Evolutionary conservation across 2,888 invertebrate species (phyloP), one percentile per base, ranked within the genome.

Genomic region (Tetropium fuscum): DNA sequence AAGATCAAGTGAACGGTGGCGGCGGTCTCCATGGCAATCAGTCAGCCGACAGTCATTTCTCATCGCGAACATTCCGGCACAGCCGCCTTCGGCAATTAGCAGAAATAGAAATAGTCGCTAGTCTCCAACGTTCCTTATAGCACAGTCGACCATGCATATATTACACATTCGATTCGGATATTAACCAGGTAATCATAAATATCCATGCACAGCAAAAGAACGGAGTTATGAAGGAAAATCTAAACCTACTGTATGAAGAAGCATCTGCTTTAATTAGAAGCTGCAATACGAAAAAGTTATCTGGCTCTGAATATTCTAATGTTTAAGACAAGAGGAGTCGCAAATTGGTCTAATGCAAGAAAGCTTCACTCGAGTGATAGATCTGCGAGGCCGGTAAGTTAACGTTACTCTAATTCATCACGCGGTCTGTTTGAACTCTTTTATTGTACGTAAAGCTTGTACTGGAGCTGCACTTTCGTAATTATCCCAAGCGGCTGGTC

Each of bases 51-150:
- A 78, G 77, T 79, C 76, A 78, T 81, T 80, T 80, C 78, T 80
- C 80, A 80, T 78, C 79, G 77, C 72, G 71, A 72, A 72, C 75
- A 77, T 78, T 78, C 78, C 77, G 73, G 74, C 75, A 74, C 74
- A 75, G 75, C 78, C 76, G 79, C 80, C 79, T 78, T 74, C 79
- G 72, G 80, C 80, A 81, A 81, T 81, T 81, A 81, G 80, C 80
- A 78, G 80, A 81, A 81, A 80, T 81, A 81, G 80, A 81, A 79
- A 79, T 75, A 76, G 78, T 74, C 72, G 60, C 70, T 66, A 69
- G 71, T 68, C 72, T 72, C 66, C 47, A 15, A 61, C 63, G 61
- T 62, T 61, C 57, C 61, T 55, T 36, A 55, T 66, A 59, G 55
- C 66, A 62, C 62, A 60, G 59, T 64, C 60, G 59, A 44, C 55